phyloP scores from a whole-genome alignment of 2,113 vertebrate species.

The Lampris incognitus region DNA sequence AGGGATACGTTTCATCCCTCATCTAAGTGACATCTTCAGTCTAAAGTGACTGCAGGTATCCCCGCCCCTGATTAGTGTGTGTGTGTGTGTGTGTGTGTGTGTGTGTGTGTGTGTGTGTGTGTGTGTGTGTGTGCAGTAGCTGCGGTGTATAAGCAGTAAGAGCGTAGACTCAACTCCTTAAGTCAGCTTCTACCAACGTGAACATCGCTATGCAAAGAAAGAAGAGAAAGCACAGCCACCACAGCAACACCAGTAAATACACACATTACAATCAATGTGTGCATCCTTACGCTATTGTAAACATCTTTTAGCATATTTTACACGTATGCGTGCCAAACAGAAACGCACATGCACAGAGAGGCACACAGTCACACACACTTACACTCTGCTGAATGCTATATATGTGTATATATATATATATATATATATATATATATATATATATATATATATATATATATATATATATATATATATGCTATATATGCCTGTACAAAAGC shows the following conservation, averaged over 20 bases:
- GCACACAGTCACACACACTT: conserved; percentile 8
- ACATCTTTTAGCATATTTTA: too few species aligned
- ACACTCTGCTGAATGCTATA: conserved; percentile 3
- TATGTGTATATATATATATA: too few species aligned
- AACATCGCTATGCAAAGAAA: neutral
- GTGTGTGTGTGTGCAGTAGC: neutral
- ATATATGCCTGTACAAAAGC: conserved; percentile 28
- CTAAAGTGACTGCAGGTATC: too few species aligned
- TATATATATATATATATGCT: too few species aligned
- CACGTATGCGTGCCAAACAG: neutral
- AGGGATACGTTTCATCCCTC: too few species aligned
- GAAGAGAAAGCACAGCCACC: neutral
- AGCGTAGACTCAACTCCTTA: neutral
- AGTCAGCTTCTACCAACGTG: neutral
- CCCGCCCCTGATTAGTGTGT: too few species aligned
- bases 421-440: too few species aligned
- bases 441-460: too few species aligned
- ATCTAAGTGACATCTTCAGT: too few species aligned
- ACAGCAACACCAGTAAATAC: neutral
- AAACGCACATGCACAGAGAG: neutral
- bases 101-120: conserved; percentile 3
- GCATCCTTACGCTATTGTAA: neutral
- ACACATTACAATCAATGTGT: neutral
- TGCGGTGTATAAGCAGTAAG: neutral
- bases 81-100: conserved; percentile 32